Evolutionary conservation across 1,140 invertebrate genomes (phyloP).

Genomic region (Drosophila bocki): DNA sequence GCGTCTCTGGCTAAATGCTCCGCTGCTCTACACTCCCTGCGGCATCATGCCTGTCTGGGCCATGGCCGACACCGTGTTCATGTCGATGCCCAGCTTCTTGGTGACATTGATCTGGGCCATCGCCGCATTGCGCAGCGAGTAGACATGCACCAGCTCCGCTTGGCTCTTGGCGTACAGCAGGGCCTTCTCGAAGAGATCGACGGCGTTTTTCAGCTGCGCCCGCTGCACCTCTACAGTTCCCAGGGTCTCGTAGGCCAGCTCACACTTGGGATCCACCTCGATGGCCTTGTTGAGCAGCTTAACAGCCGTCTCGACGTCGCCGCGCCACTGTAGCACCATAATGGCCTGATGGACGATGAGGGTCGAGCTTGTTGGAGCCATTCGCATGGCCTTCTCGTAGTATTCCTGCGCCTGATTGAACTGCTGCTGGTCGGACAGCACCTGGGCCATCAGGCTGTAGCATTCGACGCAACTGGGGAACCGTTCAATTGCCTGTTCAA

Average conservation of each 20-base stretch:
- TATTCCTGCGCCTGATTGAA: conserved; percentile 92
- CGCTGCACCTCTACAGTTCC: conserved; percentile 97
- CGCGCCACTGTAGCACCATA: conserved; percentile 92
- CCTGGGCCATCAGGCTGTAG: conserved; percentile 93
- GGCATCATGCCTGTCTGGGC: conserved; percentile 53
- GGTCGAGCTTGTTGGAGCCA: conserved; percentile 94
- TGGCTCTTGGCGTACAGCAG: conserved; percentile 93
- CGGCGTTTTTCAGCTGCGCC: conserved; percentile 90
- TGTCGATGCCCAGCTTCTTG: conserved; percentile 90
- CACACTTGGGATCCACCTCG: conserved; percentile 95
- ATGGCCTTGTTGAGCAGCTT: conserved; percentile 93
- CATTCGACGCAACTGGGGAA: conserved; percentile 94
- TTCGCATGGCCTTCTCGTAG: conserved; percentile 92
- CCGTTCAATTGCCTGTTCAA: conserved; percentile 90
- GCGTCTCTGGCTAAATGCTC: conserved; percentile 50
- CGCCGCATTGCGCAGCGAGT: conserved; percentile 93
- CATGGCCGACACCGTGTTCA: conserved; percentile 78
- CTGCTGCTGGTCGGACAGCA: conserved; percentile 92
- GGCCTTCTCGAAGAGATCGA: conserved; percentile 96
- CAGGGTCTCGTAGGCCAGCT: conserved; percentile 97
- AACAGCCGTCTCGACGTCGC: conserved; percentile 92
- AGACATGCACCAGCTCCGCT: conserved; percentile 94
- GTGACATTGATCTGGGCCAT: conserved; percentile 93
- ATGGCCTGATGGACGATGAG: conserved; percentile 95
- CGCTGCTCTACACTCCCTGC: conserved; percentile 41